phyloP scores from a whole-genome alignment of 2,113 vertebrate genomes.

The Dipodomys ordii region DNA sequence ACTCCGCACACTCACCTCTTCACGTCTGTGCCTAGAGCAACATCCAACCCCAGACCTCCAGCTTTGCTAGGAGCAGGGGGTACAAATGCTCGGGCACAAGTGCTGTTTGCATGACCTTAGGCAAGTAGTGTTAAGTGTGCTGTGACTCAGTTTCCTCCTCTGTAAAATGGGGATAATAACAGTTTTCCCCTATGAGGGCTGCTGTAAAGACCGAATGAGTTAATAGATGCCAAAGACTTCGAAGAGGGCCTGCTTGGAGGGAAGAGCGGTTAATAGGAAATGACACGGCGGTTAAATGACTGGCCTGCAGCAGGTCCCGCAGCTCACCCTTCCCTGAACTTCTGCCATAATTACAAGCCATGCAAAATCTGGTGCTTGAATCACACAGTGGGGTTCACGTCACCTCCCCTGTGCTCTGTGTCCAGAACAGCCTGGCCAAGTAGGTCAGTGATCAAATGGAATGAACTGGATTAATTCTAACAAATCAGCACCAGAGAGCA shows the following conservation, averaged over 20 bases:
- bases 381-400: neutral
- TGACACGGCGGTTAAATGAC: accelerated
- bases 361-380: accelerated
- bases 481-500: neutral
- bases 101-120: neutral
- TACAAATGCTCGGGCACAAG: no score
- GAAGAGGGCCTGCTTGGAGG: neutral
- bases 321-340: neutral
- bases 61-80: no score
- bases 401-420: accelerated
- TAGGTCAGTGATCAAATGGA: neutral
- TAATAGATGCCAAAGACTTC: neutral
- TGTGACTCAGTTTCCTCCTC: conserved; percentile 60
- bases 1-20: no score
- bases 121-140: neutral
- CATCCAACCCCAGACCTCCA: no score
- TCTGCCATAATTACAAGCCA: neutral
- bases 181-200: neutral
- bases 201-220: neutral
- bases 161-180: conserved; percentile 27
- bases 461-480: neutral
- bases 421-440: neutral
- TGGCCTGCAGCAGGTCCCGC: neutral
- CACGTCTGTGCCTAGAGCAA: no score
- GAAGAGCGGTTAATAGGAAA: neutral